These are phyloP conservation scores for Sitobion miscanthi DNA, from an alignment of 1,140 invertebrate genomes.

Conservation along the genomic window DNA sequence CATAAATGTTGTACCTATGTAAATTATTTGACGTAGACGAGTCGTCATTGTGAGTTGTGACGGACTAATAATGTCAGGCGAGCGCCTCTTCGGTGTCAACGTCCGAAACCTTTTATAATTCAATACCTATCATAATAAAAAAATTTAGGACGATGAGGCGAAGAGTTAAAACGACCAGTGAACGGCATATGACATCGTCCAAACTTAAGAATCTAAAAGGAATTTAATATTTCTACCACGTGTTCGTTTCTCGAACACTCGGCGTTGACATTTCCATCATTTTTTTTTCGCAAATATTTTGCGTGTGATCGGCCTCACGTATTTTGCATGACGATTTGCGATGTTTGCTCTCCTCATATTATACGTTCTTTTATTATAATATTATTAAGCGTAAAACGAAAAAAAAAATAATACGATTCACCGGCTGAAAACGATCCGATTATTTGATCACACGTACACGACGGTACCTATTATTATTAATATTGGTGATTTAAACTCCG, in stretches of 20 bases:
- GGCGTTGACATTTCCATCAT: neutral
- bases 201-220: neutral
- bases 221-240: neutral
- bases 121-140: no score
- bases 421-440: neutral
- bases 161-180: neutral
- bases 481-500: neutral
- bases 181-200: neutral
- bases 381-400: fast-evolving
- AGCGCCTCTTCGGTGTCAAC: no score
- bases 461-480: neutral
- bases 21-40: no score
- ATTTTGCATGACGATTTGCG: neutral
- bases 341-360: neutral
- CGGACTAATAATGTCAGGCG: no score
- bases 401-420: neutral
- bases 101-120: no score
- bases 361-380: neutral
- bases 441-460: neutral
- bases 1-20: no score
- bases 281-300: neutral
- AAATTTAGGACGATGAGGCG: neutral
- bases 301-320: neutral
- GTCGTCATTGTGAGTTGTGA: no score
- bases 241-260: neutral